A percentile compares a stretch with the other conserved stretches of the same genome.
Conservation (phyloP, 2,797 vertebrate species). For the Rhinoraja longicauda region DNA sequence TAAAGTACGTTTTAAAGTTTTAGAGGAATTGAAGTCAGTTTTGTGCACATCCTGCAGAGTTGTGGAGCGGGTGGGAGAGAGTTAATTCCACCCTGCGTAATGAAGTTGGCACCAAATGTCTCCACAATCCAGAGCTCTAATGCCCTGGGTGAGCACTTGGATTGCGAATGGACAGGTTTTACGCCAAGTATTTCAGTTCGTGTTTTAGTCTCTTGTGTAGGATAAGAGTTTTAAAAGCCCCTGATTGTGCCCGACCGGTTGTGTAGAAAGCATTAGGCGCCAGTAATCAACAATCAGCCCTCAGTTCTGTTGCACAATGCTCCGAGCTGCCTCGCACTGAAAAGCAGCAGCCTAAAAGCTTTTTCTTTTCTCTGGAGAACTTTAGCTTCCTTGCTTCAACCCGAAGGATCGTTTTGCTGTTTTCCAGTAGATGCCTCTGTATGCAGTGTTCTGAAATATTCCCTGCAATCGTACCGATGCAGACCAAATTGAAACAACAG, state of each 20-base stretch:
- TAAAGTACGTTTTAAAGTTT: no score
- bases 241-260: constrained; percentile 9
- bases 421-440: neutral
- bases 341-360: constrained; percentile 7
- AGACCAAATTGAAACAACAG: neutral
- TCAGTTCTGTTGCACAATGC: constrained; percentile 14
- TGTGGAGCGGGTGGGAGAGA: neutral
- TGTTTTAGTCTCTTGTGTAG: constrained; percentile 31
- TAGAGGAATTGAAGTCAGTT: neutral
- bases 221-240: constrained; percentile 38
- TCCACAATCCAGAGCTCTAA: no score
- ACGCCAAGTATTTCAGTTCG: constrained; percentile 24
- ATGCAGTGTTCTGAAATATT: neutral
- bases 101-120: neutral
- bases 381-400: neutral
- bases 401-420: neutral
- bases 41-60: neutral
- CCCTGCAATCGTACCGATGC: neutral
- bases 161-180: neutral
- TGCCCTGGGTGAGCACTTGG: neutral
- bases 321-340: neutral
- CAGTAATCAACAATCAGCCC: constrained; percentile 28
- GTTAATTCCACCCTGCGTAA: neutral
- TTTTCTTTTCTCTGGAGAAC: neutral
- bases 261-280: constrained; percentile 21